These are phyloP conservation scores for Pseudochaenichthys georgianus DNA, from an alignment of 2,797 vertebrate genomes.

Conservation along the genomic window DNA sequence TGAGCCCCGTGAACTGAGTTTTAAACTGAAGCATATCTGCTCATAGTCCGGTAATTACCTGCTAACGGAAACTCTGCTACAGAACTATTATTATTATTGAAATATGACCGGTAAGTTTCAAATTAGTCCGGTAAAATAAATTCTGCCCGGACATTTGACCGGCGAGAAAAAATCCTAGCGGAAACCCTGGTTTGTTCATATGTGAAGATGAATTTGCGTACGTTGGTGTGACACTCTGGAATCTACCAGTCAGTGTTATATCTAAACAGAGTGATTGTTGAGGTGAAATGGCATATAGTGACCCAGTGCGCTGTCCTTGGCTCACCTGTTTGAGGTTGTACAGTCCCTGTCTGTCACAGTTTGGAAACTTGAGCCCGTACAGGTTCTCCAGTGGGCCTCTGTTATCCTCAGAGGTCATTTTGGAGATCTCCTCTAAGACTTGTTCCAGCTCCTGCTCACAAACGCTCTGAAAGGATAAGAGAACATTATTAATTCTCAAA, in stretches of 20 bases:
- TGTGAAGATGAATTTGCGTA: neutral
- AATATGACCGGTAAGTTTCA: no score
- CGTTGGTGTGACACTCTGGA: no score
- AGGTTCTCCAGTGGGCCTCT: constrained; percentile 93
- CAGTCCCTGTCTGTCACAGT: constrained; percentile 93
- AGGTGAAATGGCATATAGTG: neutral
- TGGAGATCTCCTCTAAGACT: constrained; percentile 93
- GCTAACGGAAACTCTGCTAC: no score
- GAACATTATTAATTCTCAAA: neutral
- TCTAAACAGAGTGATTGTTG: neutral
- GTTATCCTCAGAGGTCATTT: constrained; percentile 92
- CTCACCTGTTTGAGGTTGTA: constrained; percentile 97
- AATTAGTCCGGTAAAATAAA: no score
- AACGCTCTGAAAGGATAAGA: constrained; percentile 81
- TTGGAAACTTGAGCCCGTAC: constrained; percentile 94
- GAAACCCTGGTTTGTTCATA: no score
- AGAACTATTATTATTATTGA: no score
- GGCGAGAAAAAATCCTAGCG: no score
- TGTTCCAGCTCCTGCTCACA: constrained; percentile 94
- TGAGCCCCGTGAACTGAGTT: no score
- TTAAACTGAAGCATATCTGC: no score
- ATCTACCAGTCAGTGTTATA: neutral
- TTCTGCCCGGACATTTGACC: no score
- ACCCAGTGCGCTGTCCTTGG: neutral
- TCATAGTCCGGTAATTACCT: no score